Evolutionary conservation across 2,797 vertebrate genomes (phyloP).

Genomic region (Adelosebastes latens): DNA sequence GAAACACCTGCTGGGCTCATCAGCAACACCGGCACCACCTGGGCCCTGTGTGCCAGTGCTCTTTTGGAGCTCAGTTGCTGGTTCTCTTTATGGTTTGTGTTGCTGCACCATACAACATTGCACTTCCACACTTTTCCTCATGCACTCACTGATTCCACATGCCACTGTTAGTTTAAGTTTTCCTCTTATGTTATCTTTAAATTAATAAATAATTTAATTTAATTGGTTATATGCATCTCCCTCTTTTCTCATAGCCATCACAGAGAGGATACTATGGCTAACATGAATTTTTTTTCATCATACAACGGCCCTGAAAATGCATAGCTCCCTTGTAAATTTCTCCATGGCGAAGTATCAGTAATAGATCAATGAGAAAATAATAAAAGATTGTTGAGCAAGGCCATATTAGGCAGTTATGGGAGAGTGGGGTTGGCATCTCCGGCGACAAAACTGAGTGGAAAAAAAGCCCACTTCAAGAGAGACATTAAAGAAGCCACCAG

Average conservation of each 20-base stretch:
- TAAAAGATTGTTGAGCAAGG: slow-evolving; percentile 40
- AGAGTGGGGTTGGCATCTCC: slow-evolving; percentile 62
- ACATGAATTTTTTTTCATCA: not conserved
- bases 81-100: not conserved
- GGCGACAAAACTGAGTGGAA: slow-evolving; percentile 25
- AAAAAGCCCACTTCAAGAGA: slow-evolving; percentile 67
- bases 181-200: not conserved
- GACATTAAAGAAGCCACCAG: slow-evolving; percentile 78
- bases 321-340: not conserved
- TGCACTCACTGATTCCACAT: not conserved
- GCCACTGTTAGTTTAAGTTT: not conserved
- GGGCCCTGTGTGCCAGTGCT: rapidly evolving
- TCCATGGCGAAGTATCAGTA: slow-evolving; percentile 1
- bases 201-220: not conserved
- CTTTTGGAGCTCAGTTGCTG: not conserved
- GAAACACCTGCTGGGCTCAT: not conserved
- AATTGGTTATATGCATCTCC: no score
- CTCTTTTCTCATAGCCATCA: no score
- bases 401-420: slow-evolving; percentile 55
- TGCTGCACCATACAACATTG: no score
- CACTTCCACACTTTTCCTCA: no score
- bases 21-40: not conserved
- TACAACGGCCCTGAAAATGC: not conserved
- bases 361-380: slow-evolving; percentile 49
- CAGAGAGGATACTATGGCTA: not conserved